Conservation (phyloP, 1,140 invertebrate genomes). For the Pinna nobilis region DNA sequence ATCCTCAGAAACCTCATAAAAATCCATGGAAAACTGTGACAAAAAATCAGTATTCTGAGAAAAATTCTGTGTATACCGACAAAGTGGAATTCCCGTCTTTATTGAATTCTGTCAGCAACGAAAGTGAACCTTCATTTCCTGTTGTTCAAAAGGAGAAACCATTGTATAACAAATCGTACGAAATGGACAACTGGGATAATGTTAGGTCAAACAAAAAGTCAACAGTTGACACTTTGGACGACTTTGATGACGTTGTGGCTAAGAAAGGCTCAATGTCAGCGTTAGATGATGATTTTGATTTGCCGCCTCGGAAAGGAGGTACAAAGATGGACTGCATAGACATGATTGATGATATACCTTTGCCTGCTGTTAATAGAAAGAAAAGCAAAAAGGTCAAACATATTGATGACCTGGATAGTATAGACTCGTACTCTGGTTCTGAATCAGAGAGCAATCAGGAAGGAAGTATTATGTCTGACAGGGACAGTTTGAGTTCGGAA, state of each 20-base stretch:
- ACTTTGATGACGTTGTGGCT: conserved; percentile 18
- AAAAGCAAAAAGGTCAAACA: conserved; percentile 30
- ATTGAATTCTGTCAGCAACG: background rate
- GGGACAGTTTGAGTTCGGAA: conserved; percentile 24
- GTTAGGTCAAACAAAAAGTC: conserved; percentile 4
- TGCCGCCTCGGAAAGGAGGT: background rate
- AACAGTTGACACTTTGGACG: conserved; percentile 39
- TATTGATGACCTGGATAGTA: conserved; percentile 48
- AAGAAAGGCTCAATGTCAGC: conserved; percentile 5
- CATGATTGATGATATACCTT: conserved; percentile 48
- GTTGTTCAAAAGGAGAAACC: background rate
- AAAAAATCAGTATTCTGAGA: conserved; percentile 4
- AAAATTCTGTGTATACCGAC: background rate
- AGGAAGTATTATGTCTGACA: conserved; percentile 20
- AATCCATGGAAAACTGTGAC: conserved; percentile 31
- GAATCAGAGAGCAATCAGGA: conserved; percentile 33
- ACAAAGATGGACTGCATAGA: conserved; percentile 43
- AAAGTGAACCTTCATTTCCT: background rate
- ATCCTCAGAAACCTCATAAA: background rate
- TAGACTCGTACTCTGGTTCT: conserved; percentile 34
- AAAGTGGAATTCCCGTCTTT: background rate
- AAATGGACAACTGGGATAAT: no score
- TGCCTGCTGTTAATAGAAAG: conserved; percentile 17
- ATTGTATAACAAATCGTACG: background rate
- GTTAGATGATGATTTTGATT: conserved; percentile 20